These are phyloP conservation scores for Hylomyscus alleni DNA, from an alignment of 2,797 vertebrate genomes.

Conservation along the genomic window DNA sequence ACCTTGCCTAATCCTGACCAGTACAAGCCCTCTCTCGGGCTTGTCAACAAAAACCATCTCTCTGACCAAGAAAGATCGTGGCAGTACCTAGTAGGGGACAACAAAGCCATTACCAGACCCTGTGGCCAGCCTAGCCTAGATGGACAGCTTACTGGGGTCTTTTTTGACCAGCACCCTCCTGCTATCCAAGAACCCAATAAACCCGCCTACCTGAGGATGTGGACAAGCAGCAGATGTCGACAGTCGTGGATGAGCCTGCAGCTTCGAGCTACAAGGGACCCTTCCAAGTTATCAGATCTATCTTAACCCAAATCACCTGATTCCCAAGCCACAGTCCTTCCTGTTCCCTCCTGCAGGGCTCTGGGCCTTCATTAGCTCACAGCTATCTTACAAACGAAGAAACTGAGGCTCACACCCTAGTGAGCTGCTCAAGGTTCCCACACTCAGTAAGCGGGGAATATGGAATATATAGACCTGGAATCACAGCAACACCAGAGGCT, in stretches of 20 bases:
- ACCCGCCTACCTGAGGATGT: neutral
- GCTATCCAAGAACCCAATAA: neutral
- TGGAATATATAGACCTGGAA: neutral
- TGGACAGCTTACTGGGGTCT: neutral
- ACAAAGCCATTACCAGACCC: neutral
- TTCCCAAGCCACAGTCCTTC: neutral
- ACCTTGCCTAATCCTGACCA: neutral
- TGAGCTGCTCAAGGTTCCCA: neutral
- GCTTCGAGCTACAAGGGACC: neutral
- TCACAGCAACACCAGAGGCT: neutral
- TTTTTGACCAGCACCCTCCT: neutral
- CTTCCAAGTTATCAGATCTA: neutral
- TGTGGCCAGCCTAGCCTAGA: neutral
- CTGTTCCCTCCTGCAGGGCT: neutral
- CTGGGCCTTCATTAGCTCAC: neutral
- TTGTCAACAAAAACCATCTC: neutral
- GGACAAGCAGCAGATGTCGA: neutral
- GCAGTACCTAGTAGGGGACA: neutral
- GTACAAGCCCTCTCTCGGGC: neutral
- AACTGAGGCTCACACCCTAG: neutral
- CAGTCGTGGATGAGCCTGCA: neutral
- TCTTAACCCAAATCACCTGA: neutral
- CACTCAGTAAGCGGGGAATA: neutral
- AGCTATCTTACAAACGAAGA: neutral
- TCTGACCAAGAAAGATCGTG: constrained; percentile 8